phyloP scores from a whole-genome alignment of 2,113 vertebrate species.

The Gnathonemus echidnorhynchus region DNA sequence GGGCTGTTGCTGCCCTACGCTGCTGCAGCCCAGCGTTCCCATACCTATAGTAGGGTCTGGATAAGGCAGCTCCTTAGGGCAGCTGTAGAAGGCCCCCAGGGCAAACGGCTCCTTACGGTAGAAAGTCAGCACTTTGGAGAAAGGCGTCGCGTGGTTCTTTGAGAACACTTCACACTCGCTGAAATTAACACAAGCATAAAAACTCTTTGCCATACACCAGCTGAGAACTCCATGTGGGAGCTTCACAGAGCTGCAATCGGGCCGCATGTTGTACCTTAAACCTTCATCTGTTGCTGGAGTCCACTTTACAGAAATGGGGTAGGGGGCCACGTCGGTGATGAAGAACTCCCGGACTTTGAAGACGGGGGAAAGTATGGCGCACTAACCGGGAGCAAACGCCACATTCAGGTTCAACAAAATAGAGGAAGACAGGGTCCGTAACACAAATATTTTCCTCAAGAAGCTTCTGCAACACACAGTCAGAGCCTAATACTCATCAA shows the following conservation, averaged over 20 bases:
- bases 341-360: conserved; percentile 98
- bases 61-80: conserved; percentile 79
- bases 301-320: conserved; percentile 92
- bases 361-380: conserved; percentile 91
- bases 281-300: conserved; percentile 91
- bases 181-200: conserved; percentile 31
- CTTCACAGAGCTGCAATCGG: background rate
- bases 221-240: background rate
- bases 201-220: background rate
- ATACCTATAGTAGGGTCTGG: conserved; percentile 89
- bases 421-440: background rate
- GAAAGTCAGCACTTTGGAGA: conserved; percentile 96
- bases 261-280: conserved; percentile 64
- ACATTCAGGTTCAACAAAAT: background rate
- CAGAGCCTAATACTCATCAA: background rate
- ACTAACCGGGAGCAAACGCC: conserved; percentile 55
- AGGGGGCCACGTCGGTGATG: conserved; percentile 82
- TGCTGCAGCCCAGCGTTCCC: background rate
- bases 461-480: background rate
- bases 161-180: conserved; percentile 95
- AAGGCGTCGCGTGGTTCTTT: conserved; percentile 86
- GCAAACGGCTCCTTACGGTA: conserved; percentile 91
- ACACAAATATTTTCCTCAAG: background rate
- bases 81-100: conserved; percentile 85
- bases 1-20: background rate